Evolutionary conservation across 2,113 vertebrate species (phyloP), one percentile per base, ranked within the genome.

Genomic region (Myotis yumanensis): DNA sequence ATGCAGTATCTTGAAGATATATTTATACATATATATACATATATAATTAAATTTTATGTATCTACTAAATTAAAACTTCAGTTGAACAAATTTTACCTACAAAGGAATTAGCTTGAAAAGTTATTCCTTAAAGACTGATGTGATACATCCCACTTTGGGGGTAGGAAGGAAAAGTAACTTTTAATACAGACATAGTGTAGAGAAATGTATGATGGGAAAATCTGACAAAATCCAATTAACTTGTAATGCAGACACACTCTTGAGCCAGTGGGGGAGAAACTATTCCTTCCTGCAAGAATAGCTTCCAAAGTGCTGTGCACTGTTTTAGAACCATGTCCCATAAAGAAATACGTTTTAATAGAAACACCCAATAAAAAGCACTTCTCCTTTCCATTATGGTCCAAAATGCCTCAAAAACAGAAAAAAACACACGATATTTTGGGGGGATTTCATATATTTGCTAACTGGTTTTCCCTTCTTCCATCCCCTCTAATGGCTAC

Each of bases 391-490:
- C 80, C 52, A 43, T 43, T 62, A 52, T 54, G 51, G 73, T 94
- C 76, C 91, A 43, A 43, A 88, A 32, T 69, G 23, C 46, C 73
- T 64, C 46, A 62, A 84, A n/a, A 90, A 79, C 2, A 81, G 8
- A 91, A 84, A 90, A 93, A 51, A 68, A n/a, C 37, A 25, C 40
- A 40, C 5, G 40, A 77, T 11, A 59, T 4, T 54, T 66, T 90
- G 25, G 28, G 28, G 62, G 30, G 43, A 72, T 35, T 95, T 52
- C 75, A 92, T 73, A 92, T 73, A 73, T 77, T 89, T 95, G 71
- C 94, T 96, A 96, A 89, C 75, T 93, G 82, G 79, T 89, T 95
- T 79, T 92, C 35, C 69, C 71, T 91, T 95, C 32, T 8, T 75
- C 40, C 57, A 87, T 20, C 23, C 16, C 84, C 15, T 59, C 43